These are phyloP conservation scores for Alfaro cultratus DNA, from an alignment of 2,797 vertebrate species.

Conservation along the genomic window DNA sequence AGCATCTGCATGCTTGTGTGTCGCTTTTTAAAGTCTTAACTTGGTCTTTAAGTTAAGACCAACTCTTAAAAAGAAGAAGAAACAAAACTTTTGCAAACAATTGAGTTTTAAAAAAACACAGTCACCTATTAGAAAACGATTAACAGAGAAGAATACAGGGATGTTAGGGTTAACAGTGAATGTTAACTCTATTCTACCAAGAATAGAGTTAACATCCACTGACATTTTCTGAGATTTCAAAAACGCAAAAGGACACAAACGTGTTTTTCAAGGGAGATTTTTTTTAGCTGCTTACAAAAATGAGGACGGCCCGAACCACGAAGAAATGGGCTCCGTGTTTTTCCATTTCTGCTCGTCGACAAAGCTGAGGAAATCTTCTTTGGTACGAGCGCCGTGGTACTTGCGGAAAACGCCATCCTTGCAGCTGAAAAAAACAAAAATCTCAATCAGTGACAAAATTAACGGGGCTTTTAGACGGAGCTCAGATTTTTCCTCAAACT, in stretches of 20 bases:
- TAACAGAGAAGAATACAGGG: too few species aligned
- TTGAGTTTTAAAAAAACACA: too few species aligned
- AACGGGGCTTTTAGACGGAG: neutral
- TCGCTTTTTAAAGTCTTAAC: too few species aligned
- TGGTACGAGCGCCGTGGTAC: slow-evolving; percentile 91
- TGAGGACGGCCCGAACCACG: slow-evolving; percentile 94
- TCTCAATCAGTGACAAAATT: neutral
- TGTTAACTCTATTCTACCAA: too few species aligned
- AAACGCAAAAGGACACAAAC: neutral
- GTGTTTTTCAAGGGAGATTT: neutral
- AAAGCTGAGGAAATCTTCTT: slow-evolving; percentile 94
- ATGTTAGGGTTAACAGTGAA: too few species aligned
- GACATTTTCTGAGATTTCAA: neutral
- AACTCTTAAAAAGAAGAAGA: too few species aligned
- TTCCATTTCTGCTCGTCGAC: slow-evolving; percentile 93
- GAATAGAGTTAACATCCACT: neutral
- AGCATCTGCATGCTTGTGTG: neutral
- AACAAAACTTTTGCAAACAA: too few species aligned
- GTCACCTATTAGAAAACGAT: too few species aligned
- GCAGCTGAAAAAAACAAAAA: slow-evolving; percentile 79
- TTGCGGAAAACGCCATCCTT: slow-evolving; percentile 93
- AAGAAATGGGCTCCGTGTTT: slow-evolving; percentile 88
- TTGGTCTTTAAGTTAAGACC: too few species aligned
- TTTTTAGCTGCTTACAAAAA: slow-evolving; percentile 85
- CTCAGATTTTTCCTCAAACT: neutral